phyloP scores from a whole-genome alignment of 2,888 invertebrate species.

The Yponomeuta malinellus region DNA sequence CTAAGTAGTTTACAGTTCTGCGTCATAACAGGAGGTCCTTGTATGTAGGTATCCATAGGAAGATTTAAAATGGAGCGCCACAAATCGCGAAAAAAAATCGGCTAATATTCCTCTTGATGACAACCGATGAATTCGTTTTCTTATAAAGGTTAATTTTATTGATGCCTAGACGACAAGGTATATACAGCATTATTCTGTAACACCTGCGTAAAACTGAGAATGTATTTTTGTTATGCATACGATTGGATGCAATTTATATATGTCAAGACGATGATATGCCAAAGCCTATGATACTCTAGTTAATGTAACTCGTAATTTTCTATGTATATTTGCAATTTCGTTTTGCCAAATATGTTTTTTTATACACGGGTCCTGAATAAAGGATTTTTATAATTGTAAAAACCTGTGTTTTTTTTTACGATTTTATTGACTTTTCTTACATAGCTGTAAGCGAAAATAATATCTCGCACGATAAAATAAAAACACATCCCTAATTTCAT shows the following conservation, averaged over 20 bases:
- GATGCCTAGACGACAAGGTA: no score
- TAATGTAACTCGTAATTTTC: slow-evolving; percentile 2
- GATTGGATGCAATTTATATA: neutral
- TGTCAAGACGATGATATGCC: slow-evolving; percentile 29
- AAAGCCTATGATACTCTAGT: slow-evolving; percentile 45
- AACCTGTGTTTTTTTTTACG: neutral
- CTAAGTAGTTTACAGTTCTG: neutral
- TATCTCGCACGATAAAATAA: neutral
- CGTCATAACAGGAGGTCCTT: no score
- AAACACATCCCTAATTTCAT: neutral
- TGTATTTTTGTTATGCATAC: neutral
- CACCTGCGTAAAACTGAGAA: no score
- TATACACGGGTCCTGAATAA: slow-evolving; percentile 25
- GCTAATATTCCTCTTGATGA: no score
- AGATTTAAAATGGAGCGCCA: no score
- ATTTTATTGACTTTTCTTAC: neutral
- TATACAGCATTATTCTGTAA: no score
- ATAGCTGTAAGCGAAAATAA: neutral
- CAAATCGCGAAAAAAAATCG: no score
- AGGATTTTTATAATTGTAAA: neutral
- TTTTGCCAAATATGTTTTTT: slow-evolving; percentile 28
- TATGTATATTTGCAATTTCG: slow-evolving; percentile 21
- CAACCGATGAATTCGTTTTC: no score
- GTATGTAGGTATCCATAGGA: no score
- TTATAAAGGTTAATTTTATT: no score